These are phyloP conservation scores for Columba guinea DNA, from an alignment of 2,797 vertebrate genomes.

Conservation along the genomic window DNA sequence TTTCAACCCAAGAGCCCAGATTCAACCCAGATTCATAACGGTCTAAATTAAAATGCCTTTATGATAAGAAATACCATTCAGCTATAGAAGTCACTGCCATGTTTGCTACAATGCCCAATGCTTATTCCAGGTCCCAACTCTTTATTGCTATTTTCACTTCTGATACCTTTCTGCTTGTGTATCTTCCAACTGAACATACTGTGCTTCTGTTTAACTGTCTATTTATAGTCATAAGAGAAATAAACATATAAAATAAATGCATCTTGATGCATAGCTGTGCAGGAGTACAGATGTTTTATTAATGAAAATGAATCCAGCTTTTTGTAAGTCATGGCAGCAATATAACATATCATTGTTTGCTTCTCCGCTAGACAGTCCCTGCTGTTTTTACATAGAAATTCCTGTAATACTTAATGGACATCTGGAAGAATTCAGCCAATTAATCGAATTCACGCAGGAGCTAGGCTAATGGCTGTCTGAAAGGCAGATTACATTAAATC, in stretches of 20 bases:
- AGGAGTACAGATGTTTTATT: constrained; percentile 85
- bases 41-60: neutral
- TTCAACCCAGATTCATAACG: neutral
- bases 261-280: constrained; percentile 82
- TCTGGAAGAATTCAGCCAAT: constrained; percentile 88
- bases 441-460: constrained; percentile 83
- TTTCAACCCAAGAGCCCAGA: neutral
- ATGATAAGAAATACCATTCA: neutral
- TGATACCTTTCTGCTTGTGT: constrained; percentile 59
- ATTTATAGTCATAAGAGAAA: constrained; percentile 77
- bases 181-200: constrained; percentile 56
- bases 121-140: neutral
- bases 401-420: constrained; percentile 87
- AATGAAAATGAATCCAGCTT: constrained; percentile 85
- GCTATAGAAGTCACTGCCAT: neutral
- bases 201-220: constrained; percentile 75
- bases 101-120: neutral
- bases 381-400: constrained; percentile 85
- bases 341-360: constrained; percentile 84
- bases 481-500: constrained; percentile 86
- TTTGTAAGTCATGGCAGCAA: constrained; percentile 85
- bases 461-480: constrained; percentile 84
- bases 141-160: constrained; percentile 39
- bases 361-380: constrained; percentile 78
- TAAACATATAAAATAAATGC: constrained; percentile 85